Evolutionary conservation across 2,797 vertebrate species (phyloP), one percentile per base, ranked within the genome.

Genomic region (Chromis chromis): DNA sequence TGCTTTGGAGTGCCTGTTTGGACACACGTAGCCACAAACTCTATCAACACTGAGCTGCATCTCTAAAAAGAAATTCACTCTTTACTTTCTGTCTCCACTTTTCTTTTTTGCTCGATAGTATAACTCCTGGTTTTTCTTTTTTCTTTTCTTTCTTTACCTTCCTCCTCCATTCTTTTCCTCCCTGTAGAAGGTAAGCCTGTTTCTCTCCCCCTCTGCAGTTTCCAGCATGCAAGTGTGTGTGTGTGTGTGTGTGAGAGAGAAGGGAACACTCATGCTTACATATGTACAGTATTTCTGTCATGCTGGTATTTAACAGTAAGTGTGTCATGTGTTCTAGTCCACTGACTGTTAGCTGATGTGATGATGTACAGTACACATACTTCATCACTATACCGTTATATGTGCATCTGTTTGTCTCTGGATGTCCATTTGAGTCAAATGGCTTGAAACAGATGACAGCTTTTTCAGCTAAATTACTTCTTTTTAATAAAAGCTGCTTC

Each of bases 181-280:
- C 95, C 76, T 95, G 94, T 98, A 99, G 97, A 99, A 99, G 97
- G 97, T 99, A 99, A 99, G 97, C 92, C 93, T 95, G 91, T 90
- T 91, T 95, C 90, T 94, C 89, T 92, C 91, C 84, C 86, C 85
- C 84, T 92, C 84, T 89, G 91, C 92, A 73, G 76, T 91, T 92
- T 94, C 93, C 94, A 93, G 96, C 96, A 96, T 98, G 97, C 78
- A 76, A 92, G 89, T 93, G 91, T 92, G 85, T 89, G 53, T 79
- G 82, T 88, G 88, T 73, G 78, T 93, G 91, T 84, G 57, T 74
- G 49, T 1, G 77, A 75, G 68, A 73, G 74, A 81, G 64, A 78
- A 74, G 79, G 80, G 81, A 88, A 75, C 69, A 59, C 77, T 87
- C 79, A 79, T 88, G 86, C 89, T 89, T 88, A 76, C 54, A 70